Evolutionary conservation across 2,797 vertebrate species (phyloP).

Genomic region (Siniperca obscura): DNA sequence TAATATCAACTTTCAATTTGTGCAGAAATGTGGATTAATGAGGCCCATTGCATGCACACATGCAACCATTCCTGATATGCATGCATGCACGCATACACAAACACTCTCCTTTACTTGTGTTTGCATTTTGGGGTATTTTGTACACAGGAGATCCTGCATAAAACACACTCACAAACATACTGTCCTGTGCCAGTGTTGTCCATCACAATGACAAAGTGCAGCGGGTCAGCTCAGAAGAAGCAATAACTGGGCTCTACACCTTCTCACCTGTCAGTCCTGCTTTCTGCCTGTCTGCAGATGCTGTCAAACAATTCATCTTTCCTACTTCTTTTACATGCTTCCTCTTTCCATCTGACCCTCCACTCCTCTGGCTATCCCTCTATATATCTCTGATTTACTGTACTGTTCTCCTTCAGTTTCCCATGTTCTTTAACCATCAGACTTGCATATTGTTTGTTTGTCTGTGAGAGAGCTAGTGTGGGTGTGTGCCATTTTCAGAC

Average conservation of each 20-base stretch:
- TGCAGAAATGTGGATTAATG: slow-evolving; percentile 66
- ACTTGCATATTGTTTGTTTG: slow-evolving; percentile 30
- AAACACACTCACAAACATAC: slow-evolving; percentile 48
- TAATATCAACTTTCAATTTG: slow-evolving; percentile 40
- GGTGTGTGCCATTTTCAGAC: slow-evolving; percentile 28
- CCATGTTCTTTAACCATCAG: slow-evolving; percentile 24
- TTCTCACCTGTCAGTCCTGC: slow-evolving; percentile 78
- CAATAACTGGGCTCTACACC: slow-evolving; percentile 75
- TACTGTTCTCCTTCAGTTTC: slow-evolving; percentile 26
- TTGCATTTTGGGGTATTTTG: slow-evolving; percentile 49
- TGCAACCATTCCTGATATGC: slow-evolving; percentile 36
- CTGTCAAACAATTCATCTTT: slow-evolving; percentile 80
- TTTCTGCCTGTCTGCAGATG: slow-evolving; percentile 78
- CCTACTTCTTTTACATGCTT: slow-evolving; percentile 55
- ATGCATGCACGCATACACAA: slow-evolving; percentile 49
- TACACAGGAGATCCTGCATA: slow-evolving; percentile 46
- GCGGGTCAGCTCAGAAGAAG: slow-evolving; percentile 71
- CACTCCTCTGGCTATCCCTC: slow-evolving; percentile 28
- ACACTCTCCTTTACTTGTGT: slow-evolving; percentile 25
- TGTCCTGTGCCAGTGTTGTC: slow-evolving; percentile 71
- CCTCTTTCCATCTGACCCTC: slow-evolving; percentile 34
- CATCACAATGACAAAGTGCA: slow-evolving; percentile 80
- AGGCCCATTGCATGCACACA: slow-evolving; percentile 65
- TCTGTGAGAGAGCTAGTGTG: slow-evolving; percentile 23
- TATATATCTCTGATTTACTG: slow-evolving; percentile 59